These are phyloP conservation scores for Limnephilus auricula DNA, from an alignment of 2,888 invertebrate genomes.

Conservation along the genomic window DNA sequence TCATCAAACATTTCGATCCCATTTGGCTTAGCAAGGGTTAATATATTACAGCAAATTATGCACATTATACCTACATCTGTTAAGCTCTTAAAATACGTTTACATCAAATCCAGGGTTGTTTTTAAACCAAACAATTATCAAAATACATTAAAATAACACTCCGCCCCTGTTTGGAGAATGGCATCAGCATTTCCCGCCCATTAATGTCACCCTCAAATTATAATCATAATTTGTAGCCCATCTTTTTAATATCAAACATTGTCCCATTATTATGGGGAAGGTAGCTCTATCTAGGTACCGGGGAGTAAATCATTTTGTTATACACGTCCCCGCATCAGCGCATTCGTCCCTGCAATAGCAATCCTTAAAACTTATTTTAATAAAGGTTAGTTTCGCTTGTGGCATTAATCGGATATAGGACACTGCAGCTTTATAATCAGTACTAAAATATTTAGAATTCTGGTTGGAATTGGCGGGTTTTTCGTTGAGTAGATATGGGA, in stretches of 20 bases:
- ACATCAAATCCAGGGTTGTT: constrained; percentile 13
- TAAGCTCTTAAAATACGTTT: constrained; percentile 4
- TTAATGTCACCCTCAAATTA: constrained; percentile 74
- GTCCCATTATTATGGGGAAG: constrained; percentile 64
- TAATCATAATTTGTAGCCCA: constrained; percentile 76
- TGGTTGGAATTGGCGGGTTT: background rate
- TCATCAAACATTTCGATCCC: background rate
- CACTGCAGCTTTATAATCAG: background rate
- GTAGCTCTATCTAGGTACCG: constrained; percentile 50
- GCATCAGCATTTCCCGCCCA: constrained; percentile 65
- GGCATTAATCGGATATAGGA: background rate
- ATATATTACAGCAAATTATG: background rate
- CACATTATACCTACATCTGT: constrained; percentile 6
- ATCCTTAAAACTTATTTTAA: background rate
- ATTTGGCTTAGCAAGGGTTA: background rate
- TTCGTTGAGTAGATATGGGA: background rate
- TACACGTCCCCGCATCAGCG: constrained; percentile 40
- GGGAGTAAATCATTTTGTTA: constrained; percentile 56
- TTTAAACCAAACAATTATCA: constrained; percentile 49
- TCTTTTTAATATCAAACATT: constrained; percentile 67
- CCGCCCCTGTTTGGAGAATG: constrained; percentile 58
- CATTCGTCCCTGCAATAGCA: constrained; percentile 8
- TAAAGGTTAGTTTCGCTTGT: background rate
- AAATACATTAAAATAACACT: constrained; percentile 47
- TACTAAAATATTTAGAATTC: background rate